Base-by-base conservation (phyloP, 2,888 invertebrate species). In the Gnatocerus cornutus region DNA sequence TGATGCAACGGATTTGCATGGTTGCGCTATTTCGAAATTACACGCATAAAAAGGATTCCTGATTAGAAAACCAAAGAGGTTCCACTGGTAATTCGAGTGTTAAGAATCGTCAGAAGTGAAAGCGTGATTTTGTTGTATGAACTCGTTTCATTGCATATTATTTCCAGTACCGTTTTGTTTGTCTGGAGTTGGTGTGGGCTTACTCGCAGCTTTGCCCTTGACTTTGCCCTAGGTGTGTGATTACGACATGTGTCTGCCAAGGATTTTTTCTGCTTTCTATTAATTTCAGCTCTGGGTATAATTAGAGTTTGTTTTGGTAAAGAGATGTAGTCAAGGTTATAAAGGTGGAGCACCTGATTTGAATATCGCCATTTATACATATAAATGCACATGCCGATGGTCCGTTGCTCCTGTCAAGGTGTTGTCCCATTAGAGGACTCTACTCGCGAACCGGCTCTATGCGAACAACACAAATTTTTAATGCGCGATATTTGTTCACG, bases 181-280 rank as follows among this genome's bases (percentile, higher is more conserved):
- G 21, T 21, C 21, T 21, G 21, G 21, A 21, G 41, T 13, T 55
- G 45, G 10, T n/a, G 29, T 30, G 30, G 30, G 14, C 46, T 5
- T 8, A 6, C 7, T 16, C 16, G 46, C 16, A n/a, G 3, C 1
- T 46, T 46, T 9, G 59, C 62, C 68, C 68, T 68, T 68, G 68
- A 68, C 68, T 68, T 68, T 68, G 62, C 33, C 62, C 43, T 62
- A 27, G 68, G 68, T 37, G 68, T 68, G 68, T 33, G 9, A 9
- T 27, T 56, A 16, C 21, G 37, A 7, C 10, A 12, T 43, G 43
- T 41, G 41, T 27, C n/a, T 9, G n/a, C 16, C 48, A 61, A 37
- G 37, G 16, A 48, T n/a, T 50, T 50, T 62, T 39, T 29, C 43
- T 59, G 10, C 29, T 16, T 33, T 14, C 37, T 33, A 30, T 53